Percentiles rank a stretch among this genome's conserved stretches.
Evolutionary conservation across 2,888 invertebrate genomes (phyloP).

Genomic region (Cosmia trapezina): DNA sequence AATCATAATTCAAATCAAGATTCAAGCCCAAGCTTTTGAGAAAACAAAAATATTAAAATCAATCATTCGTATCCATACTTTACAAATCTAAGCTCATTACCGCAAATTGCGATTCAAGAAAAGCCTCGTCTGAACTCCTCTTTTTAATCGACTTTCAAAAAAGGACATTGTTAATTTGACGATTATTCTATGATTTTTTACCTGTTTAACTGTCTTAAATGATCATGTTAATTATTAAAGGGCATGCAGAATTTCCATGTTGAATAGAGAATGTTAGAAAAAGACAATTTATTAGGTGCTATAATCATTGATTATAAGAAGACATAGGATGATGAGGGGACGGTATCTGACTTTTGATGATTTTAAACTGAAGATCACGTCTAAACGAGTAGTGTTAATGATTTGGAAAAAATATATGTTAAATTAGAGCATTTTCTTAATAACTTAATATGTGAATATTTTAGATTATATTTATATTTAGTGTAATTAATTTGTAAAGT

Average conservation of each 20-base stretch:
- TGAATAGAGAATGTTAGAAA: constrained; percentile 9
- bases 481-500: too few species aligned
- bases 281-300: constrained; percentile 29
- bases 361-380: too few species aligned
- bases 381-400: too few species aligned
- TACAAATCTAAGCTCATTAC: constrained; percentile 31
- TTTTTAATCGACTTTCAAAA: constrained; percentile 38
- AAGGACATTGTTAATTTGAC: constrained; percentile 56
- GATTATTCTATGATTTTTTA: constrained; percentile 47
- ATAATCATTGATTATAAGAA: constrained; percentile 14
- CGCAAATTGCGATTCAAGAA: constrained; percentile 13
- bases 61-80: constrained; percentile 20
- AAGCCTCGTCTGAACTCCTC: constrained; percentile 28
- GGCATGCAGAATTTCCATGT: constrained; percentile 20
- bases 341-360: too few species aligned
- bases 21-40: background rate
- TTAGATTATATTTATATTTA: too few species aligned
- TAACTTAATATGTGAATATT: too few species aligned
- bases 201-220: background rate
- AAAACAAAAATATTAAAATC: background rate
- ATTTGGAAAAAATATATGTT: too few species aligned
- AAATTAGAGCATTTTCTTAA: too few species aligned
- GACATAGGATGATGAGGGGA: constrained; percentile 15
- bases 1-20: too few species aligned
- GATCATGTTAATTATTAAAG: constrained; percentile 30